Percentiles rank a stretch among this genome's conserved stretches.
Evolutionary conservation across 1,140 invertebrate genomes (phyloP).

Genomic region (Drosophila arizonae): DNA sequence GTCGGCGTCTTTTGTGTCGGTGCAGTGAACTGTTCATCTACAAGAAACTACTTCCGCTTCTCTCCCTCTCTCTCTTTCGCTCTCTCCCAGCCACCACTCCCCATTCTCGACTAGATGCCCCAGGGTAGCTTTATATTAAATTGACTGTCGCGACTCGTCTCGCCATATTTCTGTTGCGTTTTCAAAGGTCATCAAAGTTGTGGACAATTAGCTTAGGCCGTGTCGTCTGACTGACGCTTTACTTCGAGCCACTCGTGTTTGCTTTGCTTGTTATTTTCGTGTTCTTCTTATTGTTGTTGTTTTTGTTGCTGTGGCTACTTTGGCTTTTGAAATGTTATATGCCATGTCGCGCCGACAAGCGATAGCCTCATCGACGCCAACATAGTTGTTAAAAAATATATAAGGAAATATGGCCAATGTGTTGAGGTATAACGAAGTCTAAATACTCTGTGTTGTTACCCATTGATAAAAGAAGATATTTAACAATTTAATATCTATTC

Average conservation of each 20-base stretch:
- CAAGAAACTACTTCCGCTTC: no score
- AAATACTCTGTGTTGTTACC: conserved; percentile 15
- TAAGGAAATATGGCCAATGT: conserved; percentile 1
- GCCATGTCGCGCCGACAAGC: conserved; percentile 21
- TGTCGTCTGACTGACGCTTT: conserved; percentile 58
- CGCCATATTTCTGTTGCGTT: conserved; percentile 54
- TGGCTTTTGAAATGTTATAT: conserved; percentile 56
- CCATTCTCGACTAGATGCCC: background rate
- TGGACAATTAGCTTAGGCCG: conserved; percentile 63
- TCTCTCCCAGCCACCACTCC: background rate
- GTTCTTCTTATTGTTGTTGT: background rate
- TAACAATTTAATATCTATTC: no score
- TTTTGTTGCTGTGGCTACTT: background rate
- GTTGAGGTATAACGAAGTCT: conserved; percentile 3
- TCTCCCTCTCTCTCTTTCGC: no score
- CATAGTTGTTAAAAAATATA: conserved; percentile 48
- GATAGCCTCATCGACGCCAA: conserved; percentile 49
- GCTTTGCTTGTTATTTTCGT: background rate
- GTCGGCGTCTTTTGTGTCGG: conserved; percentile 23
- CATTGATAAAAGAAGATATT: no score
- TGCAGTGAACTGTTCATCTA: conserved; percentile 51
- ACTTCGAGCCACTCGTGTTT: conserved; percentile 49
- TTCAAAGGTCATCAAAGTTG: conserved; percentile 64
- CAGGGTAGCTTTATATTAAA: conserved; percentile 4
- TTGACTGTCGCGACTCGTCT: conserved; percentile 31